Conservation (phyloP, 2,113 vertebrate species). For the Pao palembangensis region DNA sequence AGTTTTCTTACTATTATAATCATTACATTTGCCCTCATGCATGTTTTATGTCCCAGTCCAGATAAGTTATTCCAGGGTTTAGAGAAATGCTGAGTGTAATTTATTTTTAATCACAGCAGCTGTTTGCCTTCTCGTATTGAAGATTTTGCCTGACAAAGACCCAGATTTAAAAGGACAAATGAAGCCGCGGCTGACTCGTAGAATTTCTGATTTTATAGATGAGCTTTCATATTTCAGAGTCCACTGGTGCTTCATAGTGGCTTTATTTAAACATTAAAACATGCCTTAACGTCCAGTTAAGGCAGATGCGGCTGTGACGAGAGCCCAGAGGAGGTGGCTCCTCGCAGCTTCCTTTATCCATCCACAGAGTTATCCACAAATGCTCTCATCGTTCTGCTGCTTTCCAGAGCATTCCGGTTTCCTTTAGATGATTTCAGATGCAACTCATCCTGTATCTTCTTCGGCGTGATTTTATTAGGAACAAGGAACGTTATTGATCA, state of each 20-base stretch:
- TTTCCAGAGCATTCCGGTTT: too few species aligned
- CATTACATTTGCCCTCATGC: slow-evolving; percentile 74
- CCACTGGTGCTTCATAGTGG: slow-evolving; percentile 25
- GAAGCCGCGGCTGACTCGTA: slow-evolving; percentile 38
- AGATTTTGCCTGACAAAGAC: slow-evolving; percentile 64
- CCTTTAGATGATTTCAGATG: too few species aligned
- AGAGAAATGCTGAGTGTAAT: slow-evolving; percentile 72
- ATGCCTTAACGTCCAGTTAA: slow-evolving; percentile 28
- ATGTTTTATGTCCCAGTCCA: slow-evolving; percentile 71
- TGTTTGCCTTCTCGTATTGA: slow-evolving; percentile 73
- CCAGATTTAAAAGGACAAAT: slow-evolving; percentile 67
- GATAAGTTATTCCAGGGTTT: slow-evolving; percentile 77
- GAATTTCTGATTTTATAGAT: slow-evolving; percentile 33
- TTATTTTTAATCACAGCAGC: slow-evolving; percentile 80
- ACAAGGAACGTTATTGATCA: too few species aligned
- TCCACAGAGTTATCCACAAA: too few species aligned
- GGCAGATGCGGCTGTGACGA: slow-evolving; percentile 23
- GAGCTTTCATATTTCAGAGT: slow-evolving; percentile 21
- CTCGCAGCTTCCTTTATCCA: too few species aligned
- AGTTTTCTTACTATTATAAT: slow-evolving; percentile 42
- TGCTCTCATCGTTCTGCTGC: too few species aligned
- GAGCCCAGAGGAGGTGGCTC: too few species aligned
- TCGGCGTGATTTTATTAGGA: too few species aligned
- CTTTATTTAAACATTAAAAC: slow-evolving; percentile 28
- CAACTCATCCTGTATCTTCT: too few species aligned